These are phyloP conservation scores for Steatornis caripensis DNA, from an alignment of 2,113 vertebrate genomes.

Conservation along the genomic window DNA sequence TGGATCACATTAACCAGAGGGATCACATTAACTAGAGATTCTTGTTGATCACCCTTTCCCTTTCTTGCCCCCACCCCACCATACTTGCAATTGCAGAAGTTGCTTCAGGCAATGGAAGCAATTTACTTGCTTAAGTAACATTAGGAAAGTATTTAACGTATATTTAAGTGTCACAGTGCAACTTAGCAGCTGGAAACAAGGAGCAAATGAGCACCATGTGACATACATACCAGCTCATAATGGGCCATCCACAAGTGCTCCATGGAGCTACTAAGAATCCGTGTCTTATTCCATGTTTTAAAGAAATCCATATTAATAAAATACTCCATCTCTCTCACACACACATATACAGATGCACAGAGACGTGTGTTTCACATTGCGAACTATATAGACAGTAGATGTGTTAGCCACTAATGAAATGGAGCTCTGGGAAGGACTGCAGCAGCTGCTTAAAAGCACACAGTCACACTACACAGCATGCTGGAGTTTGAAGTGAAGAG, in stretches of 20 bases:
- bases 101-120: conserved; percentile 40
- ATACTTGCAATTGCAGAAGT: not conserved
- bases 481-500: conserved; percentile 46
- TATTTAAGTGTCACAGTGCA: conserved; percentile 60
- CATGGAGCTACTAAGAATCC: not conserved
- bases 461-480: conserved; percentile 39
- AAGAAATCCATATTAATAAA: conserved; percentile 5
- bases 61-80: not conserved
- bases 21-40: not conserved
- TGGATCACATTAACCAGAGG: not conserved
- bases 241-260: conserved; percentile 25
- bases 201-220: conserved; percentile 58
- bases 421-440: not conserved
- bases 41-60: not conserved
- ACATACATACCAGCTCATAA: conserved; percentile 5
- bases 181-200: conserved; percentile 65
- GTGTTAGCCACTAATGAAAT: not conserved
- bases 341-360: not conserved
- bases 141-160: conserved; percentile 53
- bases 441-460: not conserved
- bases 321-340: not conserved
- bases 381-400: not conserved
- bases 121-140: conserved; percentile 61
- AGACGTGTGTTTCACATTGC: not conserved
- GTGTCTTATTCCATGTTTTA: not conserved